Evolutionary conservation across 2,888 invertebrate species (phyloP), one percentile per base, ranked within the genome.

Genomic region (Salpingus planirostris): DNA sequence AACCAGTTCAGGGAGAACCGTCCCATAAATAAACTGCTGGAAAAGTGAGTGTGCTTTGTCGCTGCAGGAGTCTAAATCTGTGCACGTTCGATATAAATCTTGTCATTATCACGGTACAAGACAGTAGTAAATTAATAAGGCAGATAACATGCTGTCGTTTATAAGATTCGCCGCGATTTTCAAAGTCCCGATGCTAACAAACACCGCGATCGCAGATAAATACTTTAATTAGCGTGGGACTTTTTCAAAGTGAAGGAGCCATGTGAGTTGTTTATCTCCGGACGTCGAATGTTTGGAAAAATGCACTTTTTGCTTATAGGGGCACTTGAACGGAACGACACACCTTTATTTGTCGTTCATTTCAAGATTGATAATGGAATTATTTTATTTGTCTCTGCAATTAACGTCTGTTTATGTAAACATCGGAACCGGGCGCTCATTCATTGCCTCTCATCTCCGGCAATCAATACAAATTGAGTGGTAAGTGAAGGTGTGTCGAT

Each of bases 71-170:
- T 36, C 35, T 41, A 36, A 41, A 37, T 39, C 34, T 27, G 35
- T 33, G 22, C 32, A 18, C 33, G 34, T 34, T 25, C 26, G 29
- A 38, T 36, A 42, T 44, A 44, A 44, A 44, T 44, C 42, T 40
- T 27, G 11, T 28, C 38, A 29, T 38, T 44, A 44, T 44, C 42
- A 27, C 21, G 15, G 22, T 21, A 30, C 33, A 33, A 36, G 40
- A 31, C 42, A 36, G 40, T 38, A 42, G 44, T 42, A 42, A 44
- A 42, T 40, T 44, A 44, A 44, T 44, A 44, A 44, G 36, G 27
- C 26, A 38, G 42, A 44, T 42, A 42, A 12, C 31, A 40, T 25
- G 21, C 11, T 33, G 27, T 33, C 31, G 13, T 29, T 21, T 29
- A 11, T 26, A 29, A 33, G 27, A 30, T 38, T 38, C 21, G 31